Evolutionary conservation across 2,888 invertebrate genomes (phyloP).

Genomic region (Gasteruption jaculator): DNA sequence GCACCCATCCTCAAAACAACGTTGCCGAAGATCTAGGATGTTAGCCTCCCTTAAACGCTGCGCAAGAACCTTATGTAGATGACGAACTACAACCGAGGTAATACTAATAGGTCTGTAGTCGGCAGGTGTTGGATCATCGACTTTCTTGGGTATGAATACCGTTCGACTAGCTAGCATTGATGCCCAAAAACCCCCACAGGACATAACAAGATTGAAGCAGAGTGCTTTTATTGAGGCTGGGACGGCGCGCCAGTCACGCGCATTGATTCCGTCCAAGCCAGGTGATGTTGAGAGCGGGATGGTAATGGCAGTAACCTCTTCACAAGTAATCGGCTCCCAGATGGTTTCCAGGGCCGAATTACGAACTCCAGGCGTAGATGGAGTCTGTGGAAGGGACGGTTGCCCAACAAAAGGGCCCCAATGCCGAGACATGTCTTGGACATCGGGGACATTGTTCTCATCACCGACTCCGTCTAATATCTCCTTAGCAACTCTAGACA

Average conservation of each 20-base stretch:
- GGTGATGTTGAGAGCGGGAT: constrained; percentile 19
- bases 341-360: too few species aligned
- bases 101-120: constrained; percentile 19
- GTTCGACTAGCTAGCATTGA: constrained; percentile 30
- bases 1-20: constrained; percentile 26
- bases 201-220: constrained; percentile 9
- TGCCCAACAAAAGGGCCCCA: too few species aligned
- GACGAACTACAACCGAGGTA: constrained; percentile 19
- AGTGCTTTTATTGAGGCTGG: constrained; percentile 8
- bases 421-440: too few species aligned
- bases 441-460: too few species aligned
- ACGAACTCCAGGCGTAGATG: too few species aligned
- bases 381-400: too few species aligned
- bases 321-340: constrained; percentile 12
- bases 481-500: too few species aligned
- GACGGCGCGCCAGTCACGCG: constrained; percentile 21
- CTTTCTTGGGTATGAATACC: constrained; percentile 15
- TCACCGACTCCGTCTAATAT: too few species aligned
- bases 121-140: neutral
- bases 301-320: constrained; percentile 16
- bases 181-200: constrained; percentile 12
- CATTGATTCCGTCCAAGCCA: constrained; percentile 27
- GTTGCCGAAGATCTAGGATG: constrained; percentile 22
- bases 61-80: constrained; percentile 22
- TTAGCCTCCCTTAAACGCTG: neutral